These are phyloP conservation scores for Crotalus viridis DNA, from an alignment of 2,113 vertebrate species.

Conservation along the genomic window DNA sequence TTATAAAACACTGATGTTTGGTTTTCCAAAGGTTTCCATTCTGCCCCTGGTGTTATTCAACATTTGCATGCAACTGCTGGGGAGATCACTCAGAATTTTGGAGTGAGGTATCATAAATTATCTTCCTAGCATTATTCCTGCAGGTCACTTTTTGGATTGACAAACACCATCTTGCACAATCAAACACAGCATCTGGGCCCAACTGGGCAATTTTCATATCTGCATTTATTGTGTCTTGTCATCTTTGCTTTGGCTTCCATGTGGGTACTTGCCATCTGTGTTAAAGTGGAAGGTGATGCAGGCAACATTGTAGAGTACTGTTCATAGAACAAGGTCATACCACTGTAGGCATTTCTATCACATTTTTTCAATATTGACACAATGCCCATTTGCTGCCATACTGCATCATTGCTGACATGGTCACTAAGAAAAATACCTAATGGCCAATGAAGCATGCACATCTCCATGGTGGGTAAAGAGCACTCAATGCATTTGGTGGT, in stretches of 20 bases:
- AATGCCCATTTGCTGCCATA: background rate
- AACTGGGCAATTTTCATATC: too few species aligned
- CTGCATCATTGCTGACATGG: background rate
- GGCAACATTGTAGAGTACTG: background rate
- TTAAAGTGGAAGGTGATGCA: background rate
- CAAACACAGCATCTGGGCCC: too few species aligned
- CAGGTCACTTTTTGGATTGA: too few species aligned
- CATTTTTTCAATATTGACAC: background rate
- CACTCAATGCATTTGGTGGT: background rate
- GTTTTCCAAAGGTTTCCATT: background rate
- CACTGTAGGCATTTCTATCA: background rate
- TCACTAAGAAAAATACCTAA: background rate
- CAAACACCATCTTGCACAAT: too few species aligned
- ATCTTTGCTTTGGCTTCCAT: too few species aligned
- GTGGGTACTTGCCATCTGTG: too few species aligned
- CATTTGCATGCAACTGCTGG: background rate
- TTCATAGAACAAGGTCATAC: background rate
- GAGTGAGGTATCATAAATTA: background rate
- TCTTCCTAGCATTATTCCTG: too few species aligned
- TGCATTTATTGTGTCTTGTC: too few species aligned
- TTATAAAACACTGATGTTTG: background rate
- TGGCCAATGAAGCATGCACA: background rate
- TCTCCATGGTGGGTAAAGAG: background rate
- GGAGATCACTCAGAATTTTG: background rate
- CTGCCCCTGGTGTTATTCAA: background rate